A percentile compares a stretch with the other conserved stretches of the same genome.
These are phyloP conservation scores for Cavia aperea DNA, from an alignment of 2,113 vertebrate species.

Conservation along the genomic window DNA sequence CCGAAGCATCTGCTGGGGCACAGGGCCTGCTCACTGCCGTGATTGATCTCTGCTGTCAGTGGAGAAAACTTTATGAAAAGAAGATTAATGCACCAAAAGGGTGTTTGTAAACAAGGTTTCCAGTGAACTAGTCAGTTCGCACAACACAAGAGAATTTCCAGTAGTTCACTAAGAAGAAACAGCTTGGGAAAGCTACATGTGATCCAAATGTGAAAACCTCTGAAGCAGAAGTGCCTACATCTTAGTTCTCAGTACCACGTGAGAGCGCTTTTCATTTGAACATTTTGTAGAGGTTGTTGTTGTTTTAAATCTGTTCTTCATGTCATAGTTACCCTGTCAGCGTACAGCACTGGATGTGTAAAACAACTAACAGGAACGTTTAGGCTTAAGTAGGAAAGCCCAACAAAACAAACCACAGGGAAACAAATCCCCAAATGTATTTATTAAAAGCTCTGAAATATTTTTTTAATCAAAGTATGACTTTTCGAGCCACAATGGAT, in stretches of 20 bases:
- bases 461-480: not conserved
- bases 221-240: slow-evolving; percentile 66
- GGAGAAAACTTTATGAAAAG: not conserved
- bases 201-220: slow-evolving; percentile 49
- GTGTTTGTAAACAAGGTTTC: slow-evolving; percentile 13
- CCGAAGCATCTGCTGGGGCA: not conserved
- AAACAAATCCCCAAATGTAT: slow-evolving; percentile 3
- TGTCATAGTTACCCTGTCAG: slow-evolving; percentile 25
- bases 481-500: not conserved
- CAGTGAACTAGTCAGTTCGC: not conserved
- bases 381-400: slow-evolving; percentile 25
- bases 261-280: slow-evolving; percentile 44
- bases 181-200: slow-evolving; percentile 38
- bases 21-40: not conserved
- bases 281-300: slow-evolving; percentile 1
- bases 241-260: slow-evolving; percentile 47
- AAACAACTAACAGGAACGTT: slow-evolving; percentile 4
- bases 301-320: not conserved
- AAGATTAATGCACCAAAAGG: not conserved
- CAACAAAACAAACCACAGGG: slow-evolving; percentile 17
- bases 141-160: not conserved
- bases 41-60: not conserved
- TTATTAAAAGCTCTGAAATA: slow-evolving; percentile 32
- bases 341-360: slow-evolving; percentile 29
- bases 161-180: not conserved